Evolutionary conservation across 2,113 vertebrate genomes (phyloP).

Genomic region (Cichladusa arquata): DNA sequence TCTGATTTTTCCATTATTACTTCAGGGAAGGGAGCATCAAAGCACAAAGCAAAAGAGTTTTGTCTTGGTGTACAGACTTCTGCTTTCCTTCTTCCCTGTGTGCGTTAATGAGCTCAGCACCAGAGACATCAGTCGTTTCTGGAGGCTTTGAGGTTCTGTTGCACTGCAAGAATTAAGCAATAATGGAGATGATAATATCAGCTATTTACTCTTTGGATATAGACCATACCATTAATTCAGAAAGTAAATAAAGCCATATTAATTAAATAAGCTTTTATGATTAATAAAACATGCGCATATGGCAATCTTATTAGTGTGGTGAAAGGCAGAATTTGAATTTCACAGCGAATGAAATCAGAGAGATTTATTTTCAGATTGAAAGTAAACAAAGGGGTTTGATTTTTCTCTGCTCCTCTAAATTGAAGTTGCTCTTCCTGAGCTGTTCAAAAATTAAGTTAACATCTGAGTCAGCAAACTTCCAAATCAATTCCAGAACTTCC

Average conservation of each 20-base stretch:
- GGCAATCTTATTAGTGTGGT: slow-evolving; percentile 5
- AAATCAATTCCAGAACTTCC: not conserved
- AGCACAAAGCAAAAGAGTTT: not conserved
- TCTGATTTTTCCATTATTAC: not conserved
- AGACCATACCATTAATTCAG: slow-evolving; percentile 31
- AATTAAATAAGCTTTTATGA: slow-evolving; percentile 32
- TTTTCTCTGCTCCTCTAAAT: slow-evolving; percentile 5
- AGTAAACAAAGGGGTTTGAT: slow-evolving; percentile 11
- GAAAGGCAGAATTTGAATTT: slow-evolving; percentile 15
- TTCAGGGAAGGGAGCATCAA: not conserved
- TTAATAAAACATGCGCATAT: slow-evolving; percentile 31
- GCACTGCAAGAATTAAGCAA: not conserved
- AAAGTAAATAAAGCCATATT: slow-evolving; percentile 16
- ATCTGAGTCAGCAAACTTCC: not conserved
- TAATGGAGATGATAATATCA: not conserved
- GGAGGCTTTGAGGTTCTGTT: not conserved
- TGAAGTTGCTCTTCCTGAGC: not conserved
- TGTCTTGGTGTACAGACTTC: not conserved
- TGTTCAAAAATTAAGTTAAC: not conserved
- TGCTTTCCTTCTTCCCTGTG: not conserved
- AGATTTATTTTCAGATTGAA: slow-evolving; percentile 35
- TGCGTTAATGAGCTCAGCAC: not conserved
- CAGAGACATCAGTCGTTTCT: not conserved
- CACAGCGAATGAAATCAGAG: not conserved
- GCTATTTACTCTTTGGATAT: not conserved